Percentiles rank a stretch among this genome's conserved stretches.
Conservation (phyloP, 2,888 invertebrate genomes). For the Drosophila mimetica region DNA sequence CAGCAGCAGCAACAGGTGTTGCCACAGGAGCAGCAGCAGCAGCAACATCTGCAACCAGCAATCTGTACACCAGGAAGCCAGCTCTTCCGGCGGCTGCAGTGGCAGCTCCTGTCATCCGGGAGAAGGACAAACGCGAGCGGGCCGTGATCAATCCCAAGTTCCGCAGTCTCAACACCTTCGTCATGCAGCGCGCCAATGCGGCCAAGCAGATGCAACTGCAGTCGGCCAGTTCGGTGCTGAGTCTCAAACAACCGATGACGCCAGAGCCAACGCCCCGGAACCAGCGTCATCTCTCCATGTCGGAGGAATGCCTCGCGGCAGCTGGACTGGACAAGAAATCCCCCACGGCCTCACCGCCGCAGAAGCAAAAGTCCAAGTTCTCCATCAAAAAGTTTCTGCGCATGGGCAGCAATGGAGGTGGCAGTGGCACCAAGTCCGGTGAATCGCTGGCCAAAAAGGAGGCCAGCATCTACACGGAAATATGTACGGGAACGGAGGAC, state of each 20-base stretch:
- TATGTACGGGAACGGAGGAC: conserved; percentile 83
- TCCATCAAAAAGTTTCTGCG: conserved; percentile 93
- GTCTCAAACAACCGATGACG: conserved; percentile 82
- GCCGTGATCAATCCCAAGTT: conserved; percentile 88
- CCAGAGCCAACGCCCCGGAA: conserved; percentile 89
- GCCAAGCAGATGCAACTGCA: conserved; percentile 81
- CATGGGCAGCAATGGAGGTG: conserved; percentile 90
- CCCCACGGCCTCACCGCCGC: conserved; percentile 59
- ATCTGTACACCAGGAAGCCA: conserved; percentile 81
- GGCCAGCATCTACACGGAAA: conserved; percentile 84
- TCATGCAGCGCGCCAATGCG: conserved; percentile 82
- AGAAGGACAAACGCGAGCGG: conserved; percentile 91
- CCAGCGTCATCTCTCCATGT: conserved; percentile 89
- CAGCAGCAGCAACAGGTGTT: conserved; percentile 17
- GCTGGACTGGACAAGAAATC: conserved; percentile 61
- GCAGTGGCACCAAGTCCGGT: conserved; percentile 87
- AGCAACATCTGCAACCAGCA: conserved; percentile 37
- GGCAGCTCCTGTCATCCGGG: conserved; percentile 89
- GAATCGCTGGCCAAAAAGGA: conserved; percentile 85
- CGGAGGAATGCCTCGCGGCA: conserved; percentile 88
- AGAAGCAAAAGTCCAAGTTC: conserved; percentile 90
- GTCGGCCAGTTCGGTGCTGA: conserved; percentile 76
- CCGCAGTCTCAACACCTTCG: conserved; percentile 85
- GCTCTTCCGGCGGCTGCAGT: conserved; percentile 85
- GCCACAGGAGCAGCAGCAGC: conserved; percentile 9